Evolutionary conservation across 2,888 invertebrate genomes (phyloP).

Genomic region (Drosophila cyrtoloma): DNA sequence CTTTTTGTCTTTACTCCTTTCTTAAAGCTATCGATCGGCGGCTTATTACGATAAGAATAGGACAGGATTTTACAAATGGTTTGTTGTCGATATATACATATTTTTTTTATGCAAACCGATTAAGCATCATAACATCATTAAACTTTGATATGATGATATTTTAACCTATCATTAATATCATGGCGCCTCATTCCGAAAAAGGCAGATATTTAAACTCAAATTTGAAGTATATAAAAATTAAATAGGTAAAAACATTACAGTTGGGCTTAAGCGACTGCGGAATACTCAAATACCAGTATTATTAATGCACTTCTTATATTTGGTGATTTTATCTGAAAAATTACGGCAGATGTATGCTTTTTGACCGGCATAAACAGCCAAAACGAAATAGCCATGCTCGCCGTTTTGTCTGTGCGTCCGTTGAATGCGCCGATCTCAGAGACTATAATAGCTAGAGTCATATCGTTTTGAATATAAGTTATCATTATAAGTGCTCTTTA

Average conservation of each 20-base stretch:
- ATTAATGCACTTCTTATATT: neutral
- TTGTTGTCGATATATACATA: neutral
- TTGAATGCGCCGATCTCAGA: neutral
- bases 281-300: neutral
- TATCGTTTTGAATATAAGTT: neutral
- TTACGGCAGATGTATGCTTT: neutral
- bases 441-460: neutral
- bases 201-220: neutral
- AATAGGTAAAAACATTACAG: neutral
- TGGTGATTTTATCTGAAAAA: neutral
- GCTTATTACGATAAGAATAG: neutral
- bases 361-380: neutral
- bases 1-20: neutral
- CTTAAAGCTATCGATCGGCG: neutral
- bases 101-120: neutral
- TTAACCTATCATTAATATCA: neutral
- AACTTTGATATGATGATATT: too few species aligned
- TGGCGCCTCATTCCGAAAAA: neutral
- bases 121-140: neutral
- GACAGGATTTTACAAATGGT: neutral
- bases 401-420: neutral
- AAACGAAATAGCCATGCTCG: neutral
- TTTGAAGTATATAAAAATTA: neutral
- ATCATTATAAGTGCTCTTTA: neutral
- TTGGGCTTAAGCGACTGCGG: neutral